Base-by-base conservation (phyloP, 2,888 invertebrate genomes). In the Myopa testacea region DNA sequence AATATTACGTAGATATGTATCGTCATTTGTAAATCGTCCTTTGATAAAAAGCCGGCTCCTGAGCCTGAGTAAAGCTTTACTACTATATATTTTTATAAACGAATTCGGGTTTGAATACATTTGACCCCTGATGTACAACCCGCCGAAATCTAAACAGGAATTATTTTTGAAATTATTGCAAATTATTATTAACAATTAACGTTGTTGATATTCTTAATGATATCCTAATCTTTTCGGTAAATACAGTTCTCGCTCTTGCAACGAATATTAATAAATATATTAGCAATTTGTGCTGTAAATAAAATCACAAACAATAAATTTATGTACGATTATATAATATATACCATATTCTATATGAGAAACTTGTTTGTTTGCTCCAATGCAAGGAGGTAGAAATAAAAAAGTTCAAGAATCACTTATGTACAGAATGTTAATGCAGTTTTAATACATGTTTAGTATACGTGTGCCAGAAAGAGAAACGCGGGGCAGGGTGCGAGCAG, bases 361-460 rank as follows among this genome's bases (percentile, higher is more conserved):
- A 34, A 67, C 67, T 67, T 40, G 40, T 67, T 67, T 67, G 37
- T 10, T 55, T 12, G 50, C 50, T 62, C 19, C 62, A 26, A 26
- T 67, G 67, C 40, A 65, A 67, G 37, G 16, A 37, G 63, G 37
- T 37, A 10, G 16, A 5, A 37, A 45, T 40, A 68, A 68, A 60
- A 16, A 40, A 68, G 16, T 40, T 34, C 67, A 67, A 68, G 65
- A 65, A 65, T 65, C 16, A 16, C 16, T 45, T 45, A 45, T 45
- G 40, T 12, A 67, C 67, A 40, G 19, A 67, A 67, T 67, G 19
- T 40, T 67, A 40, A 69, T 69, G 50, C 69, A 38, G 67, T n/a
- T 68, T 16, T 65, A 55, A 50, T 50, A 50, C 50, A 55, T 55
- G 16, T n/a, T 55, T 55, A n/a, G 16, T 69, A 55, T 50, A 34